Evolutionary conservation across 2,113 vertebrate genomes (phyloP).

Genomic region (Garra rufa): DNA sequence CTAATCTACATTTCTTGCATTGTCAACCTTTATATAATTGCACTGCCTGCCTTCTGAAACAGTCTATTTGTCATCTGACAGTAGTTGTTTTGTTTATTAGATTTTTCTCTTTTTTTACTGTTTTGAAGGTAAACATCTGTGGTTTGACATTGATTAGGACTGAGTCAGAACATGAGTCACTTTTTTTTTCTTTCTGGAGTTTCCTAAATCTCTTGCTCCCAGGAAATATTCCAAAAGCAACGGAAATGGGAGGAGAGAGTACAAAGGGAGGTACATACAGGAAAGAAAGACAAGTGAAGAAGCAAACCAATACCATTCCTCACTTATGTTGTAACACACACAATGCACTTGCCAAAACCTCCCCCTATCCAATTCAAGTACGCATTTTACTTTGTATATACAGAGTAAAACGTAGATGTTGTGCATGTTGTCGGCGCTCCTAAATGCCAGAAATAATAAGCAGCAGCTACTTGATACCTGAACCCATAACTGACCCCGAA

Average conservation of each 20-base stretch:
- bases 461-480: background rate
- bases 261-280: constrained; percentile 27
- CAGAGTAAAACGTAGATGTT: background rate
- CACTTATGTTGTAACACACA: background rate
- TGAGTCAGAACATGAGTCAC: constrained; percentile 44
- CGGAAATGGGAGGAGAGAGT: constrained; percentile 23
- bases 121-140: constrained; percentile 1
- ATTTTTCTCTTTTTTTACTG: background rate
- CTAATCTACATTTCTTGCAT: background rate
- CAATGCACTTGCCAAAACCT: background rate
- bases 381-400: background rate
- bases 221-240: constrained; percentile 55
- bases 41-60: background rate
- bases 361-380: background rate
- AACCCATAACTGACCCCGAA: background rate
- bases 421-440: background rate
- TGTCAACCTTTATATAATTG: background rate
- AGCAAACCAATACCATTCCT: constrained; percentile 20
- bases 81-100: background rate
- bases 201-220: constrained; percentile 58
- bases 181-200: constrained; percentile 58
- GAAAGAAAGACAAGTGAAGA: background rate
- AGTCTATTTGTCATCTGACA: background rate
- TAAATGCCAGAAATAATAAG: constrained; percentile 14
- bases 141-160: background rate